A percentile compares a stretch with the other conserved stretches of the same genome.
These are phyloP conservation scores for Macropus fuliginosus DNA, from an alignment of 2,797 vertebrate genomes.

Conservation along the genomic window DNA sequence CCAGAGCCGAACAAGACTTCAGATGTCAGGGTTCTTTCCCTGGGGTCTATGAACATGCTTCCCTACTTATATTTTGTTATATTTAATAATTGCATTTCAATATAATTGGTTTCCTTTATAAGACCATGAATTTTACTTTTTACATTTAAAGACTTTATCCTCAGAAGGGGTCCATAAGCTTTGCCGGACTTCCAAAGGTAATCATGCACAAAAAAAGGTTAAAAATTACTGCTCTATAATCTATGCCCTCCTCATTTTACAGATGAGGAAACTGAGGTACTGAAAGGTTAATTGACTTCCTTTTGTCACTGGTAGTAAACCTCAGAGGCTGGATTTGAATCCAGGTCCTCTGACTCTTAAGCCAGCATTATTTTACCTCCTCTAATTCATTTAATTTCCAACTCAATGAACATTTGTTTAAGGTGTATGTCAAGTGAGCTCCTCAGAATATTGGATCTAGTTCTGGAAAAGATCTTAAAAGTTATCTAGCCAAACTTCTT, in stretches of 20 bases:
- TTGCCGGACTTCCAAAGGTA: neutral
- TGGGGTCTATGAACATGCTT: neutral
- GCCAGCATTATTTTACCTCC: neutral
- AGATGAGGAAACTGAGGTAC: slow-evolving; percentile 10
- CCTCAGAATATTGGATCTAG: neutral
- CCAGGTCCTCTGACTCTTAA: neutral
- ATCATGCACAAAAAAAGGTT: neutral
- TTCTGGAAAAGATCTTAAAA: neutral
- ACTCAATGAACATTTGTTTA: neutral
- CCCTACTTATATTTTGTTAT: neutral
- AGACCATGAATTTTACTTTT: neutral
- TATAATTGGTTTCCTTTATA: neutral
- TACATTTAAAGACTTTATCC: neutral
- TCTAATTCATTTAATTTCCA: neutral
- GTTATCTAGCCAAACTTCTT: neutral
- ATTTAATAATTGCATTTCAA: neutral
- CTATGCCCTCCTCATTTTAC: neutral
- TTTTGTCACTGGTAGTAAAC: neutral
- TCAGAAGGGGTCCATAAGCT: neutral
- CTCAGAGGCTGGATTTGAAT: neutral
- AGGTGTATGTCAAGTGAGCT: neutral
- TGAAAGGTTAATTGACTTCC: neutral
- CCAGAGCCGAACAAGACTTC: neutral
- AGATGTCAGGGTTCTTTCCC: neutral
- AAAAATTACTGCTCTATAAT: neutral